Conservation (phyloP, 2,888 invertebrate species). For the Xylota sylvarum region DNA sequence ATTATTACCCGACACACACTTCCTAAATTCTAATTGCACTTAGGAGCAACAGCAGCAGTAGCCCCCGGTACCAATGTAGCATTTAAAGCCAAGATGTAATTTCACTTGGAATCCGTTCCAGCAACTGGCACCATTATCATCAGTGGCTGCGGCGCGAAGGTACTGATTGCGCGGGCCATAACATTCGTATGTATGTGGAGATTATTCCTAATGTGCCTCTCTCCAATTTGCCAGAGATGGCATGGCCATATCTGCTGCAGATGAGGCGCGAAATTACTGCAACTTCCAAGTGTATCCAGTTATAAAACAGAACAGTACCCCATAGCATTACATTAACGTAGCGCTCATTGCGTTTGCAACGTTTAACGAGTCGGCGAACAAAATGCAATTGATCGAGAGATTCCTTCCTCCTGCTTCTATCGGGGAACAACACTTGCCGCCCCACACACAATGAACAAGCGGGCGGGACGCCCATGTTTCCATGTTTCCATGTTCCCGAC, state of each 20-base stretch:
- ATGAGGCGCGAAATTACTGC: slow-evolving; percentile 72
- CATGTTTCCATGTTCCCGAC: slow-evolving; percentile 40
- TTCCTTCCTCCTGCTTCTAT: slow-evolving; percentile 8
- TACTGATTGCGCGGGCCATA: slow-evolving; percentile 43
- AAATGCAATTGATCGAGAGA: slow-evolving; percentile 42
- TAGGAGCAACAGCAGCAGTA: slow-evolving; percentile 37
- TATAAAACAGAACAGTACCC: slow-evolving; percentile 34
- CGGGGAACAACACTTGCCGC: too few species aligned
- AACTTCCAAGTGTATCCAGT: slow-evolving; percentile 58
- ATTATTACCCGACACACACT: slow-evolving; percentile 52
- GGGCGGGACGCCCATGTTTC: slow-evolving; percentile 46
- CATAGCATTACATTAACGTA: slow-evolving; percentile 49
- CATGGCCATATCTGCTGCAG: slow-evolving; percentile 21
- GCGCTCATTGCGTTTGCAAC: slow-evolving; percentile 36
- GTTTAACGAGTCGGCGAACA: slow-evolving; percentile 40
- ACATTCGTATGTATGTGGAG: slow-evolving; percentile 33
- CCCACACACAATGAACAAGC: slow-evolving; percentile 50
- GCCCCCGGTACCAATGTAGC: slow-evolving; percentile 32
- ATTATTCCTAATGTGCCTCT: slow-evolving; percentile 71
- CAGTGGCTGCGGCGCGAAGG: background rate
- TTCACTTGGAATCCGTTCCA: slow-evolving; percentile 44
- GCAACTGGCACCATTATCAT: slow-evolving; percentile 37
- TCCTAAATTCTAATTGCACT: slow-evolving; percentile 70
- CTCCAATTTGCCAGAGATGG: slow-evolving; percentile 56
- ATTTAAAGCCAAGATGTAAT: slow-evolving; percentile 26